Evolutionary conservation across 2,888 invertebrate genomes (phyloP), one percentile per base, ranked within the genome.

Genomic region (Nemoura dubitans): DNA sequence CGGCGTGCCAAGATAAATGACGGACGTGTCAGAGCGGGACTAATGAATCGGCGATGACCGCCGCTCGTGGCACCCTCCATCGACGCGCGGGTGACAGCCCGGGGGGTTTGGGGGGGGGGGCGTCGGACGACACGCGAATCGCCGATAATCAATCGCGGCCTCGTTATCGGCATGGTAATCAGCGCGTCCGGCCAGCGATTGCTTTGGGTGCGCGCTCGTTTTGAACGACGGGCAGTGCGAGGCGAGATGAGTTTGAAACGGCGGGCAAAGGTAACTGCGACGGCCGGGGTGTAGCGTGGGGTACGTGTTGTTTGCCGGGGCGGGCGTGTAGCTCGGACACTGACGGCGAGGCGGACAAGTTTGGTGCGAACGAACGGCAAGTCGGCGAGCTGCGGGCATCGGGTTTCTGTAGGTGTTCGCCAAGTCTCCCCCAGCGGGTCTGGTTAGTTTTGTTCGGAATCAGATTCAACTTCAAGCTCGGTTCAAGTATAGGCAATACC

Each of bases 1-100:
- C n/a, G n/a, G n/a, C n/a, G 21, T 26, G 84, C 27, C 59, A 76
- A 84, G 84, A 84, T 84, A 84, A 84, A 84, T 76, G 84, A 84
- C 84, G 59, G 83, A 26, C 78, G 81, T 81, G 78, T 78, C 78
- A 26, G 78, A 78, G 78, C 26, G 14, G n/a, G 84, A 59, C 84
- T 84, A 84, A 84, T 84, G 83, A 83, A 43, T 43, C 42, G 28
- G 27, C 42, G 59, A 59, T 59, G 83, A 25, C 83, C 83, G 27
- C 28, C 84, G 26, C 0, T 7, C 28, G n/a, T 6, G 80, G 16
- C 14, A 16, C 80, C 27, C 27, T 80, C 27, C 43, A 43, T 80
- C 80, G 80, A 80, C 80, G 16, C 27, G 21, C 14, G 14, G 27
- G 27, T 6, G 27, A 78, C 78, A 10, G 28, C 78, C 16, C 5